These are phyloP conservation scores for Carollia perspicillata DNA, from an alignment of 2,113 vertebrate species.

Conservation along the genomic window DNA sequence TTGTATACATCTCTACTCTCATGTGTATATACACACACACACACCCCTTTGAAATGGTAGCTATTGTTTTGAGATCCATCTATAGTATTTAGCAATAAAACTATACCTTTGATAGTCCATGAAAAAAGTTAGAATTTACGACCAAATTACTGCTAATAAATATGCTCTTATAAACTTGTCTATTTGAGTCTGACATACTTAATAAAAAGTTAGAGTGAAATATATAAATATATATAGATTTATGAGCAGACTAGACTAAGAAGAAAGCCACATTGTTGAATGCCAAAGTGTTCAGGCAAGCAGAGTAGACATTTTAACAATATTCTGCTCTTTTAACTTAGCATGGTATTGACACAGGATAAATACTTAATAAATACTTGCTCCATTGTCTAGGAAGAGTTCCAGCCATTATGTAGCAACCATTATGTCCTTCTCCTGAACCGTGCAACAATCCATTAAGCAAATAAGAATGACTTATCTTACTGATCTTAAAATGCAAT, in stretches of 20 bases:
- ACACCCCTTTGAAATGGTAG: background rate
- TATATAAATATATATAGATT: background rate
- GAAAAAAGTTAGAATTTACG: background rate
- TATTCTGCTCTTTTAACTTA: background rate
- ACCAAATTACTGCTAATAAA: background rate
- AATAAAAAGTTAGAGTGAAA: background rate
- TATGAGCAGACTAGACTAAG: background rate
- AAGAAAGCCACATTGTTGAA: background rate
- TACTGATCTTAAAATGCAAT: background rate
- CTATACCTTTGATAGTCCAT: background rate
- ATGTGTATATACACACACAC: rapidly evolving
- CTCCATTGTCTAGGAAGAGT: background rate
- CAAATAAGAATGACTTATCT: background rate
- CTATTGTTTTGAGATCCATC: background rate
- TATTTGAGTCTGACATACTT: background rate
- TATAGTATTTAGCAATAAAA: background rate
- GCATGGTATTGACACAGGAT: background rate
- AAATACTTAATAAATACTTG: background rate
- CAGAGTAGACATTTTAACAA: background rate
- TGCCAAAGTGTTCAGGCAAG: background rate
- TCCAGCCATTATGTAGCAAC: background rate
- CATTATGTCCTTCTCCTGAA: background rate
- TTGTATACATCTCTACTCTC: background rate
- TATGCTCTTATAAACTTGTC: background rate
- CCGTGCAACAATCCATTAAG: background rate